A percentile compares a stretch with the other conserved stretches of the same genome.
phyloP scores from a whole-genome alignment of 2,888 invertebrate species.

The Brenthis ino region DNA sequence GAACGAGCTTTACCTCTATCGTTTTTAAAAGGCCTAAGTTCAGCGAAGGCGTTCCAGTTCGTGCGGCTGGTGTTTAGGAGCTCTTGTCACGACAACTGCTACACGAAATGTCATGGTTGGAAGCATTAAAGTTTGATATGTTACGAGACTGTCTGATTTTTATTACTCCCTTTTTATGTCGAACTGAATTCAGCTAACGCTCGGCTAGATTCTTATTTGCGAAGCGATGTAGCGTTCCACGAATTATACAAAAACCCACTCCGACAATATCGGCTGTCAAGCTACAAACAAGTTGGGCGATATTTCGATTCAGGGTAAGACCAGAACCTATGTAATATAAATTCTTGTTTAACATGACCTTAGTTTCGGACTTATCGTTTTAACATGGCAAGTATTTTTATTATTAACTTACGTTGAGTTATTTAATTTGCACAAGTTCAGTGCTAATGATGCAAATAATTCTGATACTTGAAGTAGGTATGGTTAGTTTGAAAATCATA shows the following conservation, averaged over 20 bases:
- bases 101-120: slow-evolving; percentile 50
- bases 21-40: slow-evolving; percentile 39
- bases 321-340: background rate
- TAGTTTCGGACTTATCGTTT: slow-evolving; percentile 37
- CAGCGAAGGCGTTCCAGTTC: slow-evolving; percentile 39
- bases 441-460: too few relatives aligned
- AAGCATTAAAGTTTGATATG: slow-evolving; percentile 35
- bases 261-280: slow-evolving; percentile 22
- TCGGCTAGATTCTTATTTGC: slow-evolving; percentile 11
- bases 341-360: slow-evolving; percentile 6
- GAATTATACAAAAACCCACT: slow-evolving; percentile 19
- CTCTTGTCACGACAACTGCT: slow-evolving; percentile 37
- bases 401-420: background rate
- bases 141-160: slow-evolving; percentile 28
- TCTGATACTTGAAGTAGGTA: too few relatives aligned
- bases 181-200: slow-evolving; percentile 1
- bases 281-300: slow-evolving; percentile 18
- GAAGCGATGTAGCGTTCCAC: slow-evolving; percentile 18
- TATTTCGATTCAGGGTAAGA: slow-evolving; percentile 22
- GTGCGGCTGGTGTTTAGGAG: slow-evolving; percentile 37
- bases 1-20: background rate
- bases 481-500: too few relatives aligned
- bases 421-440: background rate
- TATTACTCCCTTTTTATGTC: slow-evolving; percentile 31
- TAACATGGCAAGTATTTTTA: slow-evolving; percentile 3